Percentiles rank a stretch among this genome's conserved stretches.
phyloP scores from a whole-genome alignment of 2,113 vertebrate genomes.

The Aspiorhynchus laticeps region DNA sequence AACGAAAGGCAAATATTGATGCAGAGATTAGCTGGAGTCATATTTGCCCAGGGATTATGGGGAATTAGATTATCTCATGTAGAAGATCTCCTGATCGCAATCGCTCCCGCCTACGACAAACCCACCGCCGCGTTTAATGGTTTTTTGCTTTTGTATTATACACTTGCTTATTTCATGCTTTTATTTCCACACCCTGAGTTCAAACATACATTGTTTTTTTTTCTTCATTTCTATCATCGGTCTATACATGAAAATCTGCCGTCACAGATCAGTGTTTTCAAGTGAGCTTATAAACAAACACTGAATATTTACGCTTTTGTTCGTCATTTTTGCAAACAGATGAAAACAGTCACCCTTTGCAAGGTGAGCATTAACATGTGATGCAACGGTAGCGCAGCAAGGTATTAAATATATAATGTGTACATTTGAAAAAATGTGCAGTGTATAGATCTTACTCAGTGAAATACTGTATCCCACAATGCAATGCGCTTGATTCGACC shows the following conservation, averaged over 20 bases:
- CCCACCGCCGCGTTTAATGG: not conserved
- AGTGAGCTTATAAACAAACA: not conserved
- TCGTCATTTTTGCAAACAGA: not conserved
- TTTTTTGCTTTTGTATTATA: not conserved
- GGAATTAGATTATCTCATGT: conserved; percentile 51
- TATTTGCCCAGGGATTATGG: conserved; percentile 52
- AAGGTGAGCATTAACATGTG: not conserved
- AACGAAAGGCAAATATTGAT: conserved; percentile 54
- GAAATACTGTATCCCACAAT: not conserved
- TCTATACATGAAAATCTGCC: not conserved
- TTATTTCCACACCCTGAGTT: not conserved
- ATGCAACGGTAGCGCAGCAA: not conserved
- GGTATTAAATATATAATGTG: not conserved
- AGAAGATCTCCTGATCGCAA: conserved; percentile 15
- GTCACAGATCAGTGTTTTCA: not conserved
- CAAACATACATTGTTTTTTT: not conserved
- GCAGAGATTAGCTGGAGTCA: conserved; percentile 49
- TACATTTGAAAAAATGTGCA: not conserved
- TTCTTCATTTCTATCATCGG: not conserved
- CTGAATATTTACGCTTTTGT: not conserved
- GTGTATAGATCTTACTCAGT: not conserved
- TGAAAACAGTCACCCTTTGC: not conserved
- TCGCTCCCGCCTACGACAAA: conserved; percentile 2
- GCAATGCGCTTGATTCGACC: not conserved
- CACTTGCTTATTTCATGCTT: not conserved